These are phyloP conservation scores for Lophura nycthemera DNA, from an alignment of 2,113 vertebrate genomes.

Conservation along the genomic window DNA sequence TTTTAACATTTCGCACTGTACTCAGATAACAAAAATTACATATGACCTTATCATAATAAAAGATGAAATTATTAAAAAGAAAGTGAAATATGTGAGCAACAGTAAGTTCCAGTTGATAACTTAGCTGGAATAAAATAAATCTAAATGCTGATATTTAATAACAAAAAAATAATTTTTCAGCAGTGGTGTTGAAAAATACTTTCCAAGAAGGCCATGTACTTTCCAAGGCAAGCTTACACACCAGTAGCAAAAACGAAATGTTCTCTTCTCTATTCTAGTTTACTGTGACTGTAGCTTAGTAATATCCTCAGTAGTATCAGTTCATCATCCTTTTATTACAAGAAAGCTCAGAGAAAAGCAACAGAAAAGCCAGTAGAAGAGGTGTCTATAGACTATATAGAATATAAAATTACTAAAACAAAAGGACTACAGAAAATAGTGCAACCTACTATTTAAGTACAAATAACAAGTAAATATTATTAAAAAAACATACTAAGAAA, in stretches of 20 bases:
- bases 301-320: neutral
- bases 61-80: neutral
- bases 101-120: neutral
- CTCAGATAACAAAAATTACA: slow-evolving; percentile 7
- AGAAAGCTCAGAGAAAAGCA: neutral
- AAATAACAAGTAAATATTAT: neutral
- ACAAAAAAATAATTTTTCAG: neutral
- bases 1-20: neutral
- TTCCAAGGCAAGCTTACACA: neutral
- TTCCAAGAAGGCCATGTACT: neutral
- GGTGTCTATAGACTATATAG: neutral
- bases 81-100: neutral
- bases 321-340: neutral
- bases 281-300: neutral
- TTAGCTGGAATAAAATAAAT: neutral
- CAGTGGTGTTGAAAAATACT: neutral
- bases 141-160: neutral
- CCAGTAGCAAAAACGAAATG: neutral
- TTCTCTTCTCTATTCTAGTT: neutral
- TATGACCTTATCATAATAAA: neutral
- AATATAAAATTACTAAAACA: neutral
- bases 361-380: neutral
- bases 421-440: neutral
- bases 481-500: neutral
- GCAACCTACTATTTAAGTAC: neutral